Percentiles rank a stretch among this genome's conserved stretches.
These are phyloP conservation scores for Macrotus californicus DNA, from an alignment of 2,113 vertebrate species.

Conservation along the genomic window DNA sequence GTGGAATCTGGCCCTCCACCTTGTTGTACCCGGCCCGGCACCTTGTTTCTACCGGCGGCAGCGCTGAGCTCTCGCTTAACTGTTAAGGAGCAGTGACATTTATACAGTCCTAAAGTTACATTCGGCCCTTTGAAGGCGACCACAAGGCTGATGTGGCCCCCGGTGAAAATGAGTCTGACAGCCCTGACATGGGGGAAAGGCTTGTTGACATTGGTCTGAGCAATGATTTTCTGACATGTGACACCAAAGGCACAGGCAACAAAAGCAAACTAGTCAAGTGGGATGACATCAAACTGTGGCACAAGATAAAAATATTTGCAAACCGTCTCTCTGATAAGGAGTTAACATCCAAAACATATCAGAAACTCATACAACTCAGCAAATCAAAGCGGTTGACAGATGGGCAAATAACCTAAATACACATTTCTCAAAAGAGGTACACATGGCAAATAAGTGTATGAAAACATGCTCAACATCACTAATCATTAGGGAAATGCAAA, in stretches of 20 bases:
- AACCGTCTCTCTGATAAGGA: neutral
- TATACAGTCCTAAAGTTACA: no score
- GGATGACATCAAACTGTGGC: neutral
- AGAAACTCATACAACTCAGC: neutral
- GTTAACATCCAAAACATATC: neutral
- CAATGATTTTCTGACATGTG: neutral
- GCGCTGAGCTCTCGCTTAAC: no score
- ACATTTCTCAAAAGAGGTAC: neutral
- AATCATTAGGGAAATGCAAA: neutral
- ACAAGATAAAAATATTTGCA: neutral
- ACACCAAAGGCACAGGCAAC: neutral
- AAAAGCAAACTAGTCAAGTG: neutral
- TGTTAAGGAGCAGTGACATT: no score
- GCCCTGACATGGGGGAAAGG: neutral
- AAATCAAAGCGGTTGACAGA: neutral
- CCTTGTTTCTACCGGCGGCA: no score
- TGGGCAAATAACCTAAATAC: neutral
- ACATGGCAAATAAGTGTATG: no score
- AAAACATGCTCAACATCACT: neutral
- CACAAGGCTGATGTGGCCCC: no score
- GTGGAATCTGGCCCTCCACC: no score
- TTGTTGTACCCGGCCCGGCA: no score
- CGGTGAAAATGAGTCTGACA: no score
- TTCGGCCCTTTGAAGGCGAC: no score
- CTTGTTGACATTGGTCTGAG: neutral